Base-by-base conservation (phyloP, 2,113 vertebrate genomes). In the Burhinus bistriatus region DNA sequence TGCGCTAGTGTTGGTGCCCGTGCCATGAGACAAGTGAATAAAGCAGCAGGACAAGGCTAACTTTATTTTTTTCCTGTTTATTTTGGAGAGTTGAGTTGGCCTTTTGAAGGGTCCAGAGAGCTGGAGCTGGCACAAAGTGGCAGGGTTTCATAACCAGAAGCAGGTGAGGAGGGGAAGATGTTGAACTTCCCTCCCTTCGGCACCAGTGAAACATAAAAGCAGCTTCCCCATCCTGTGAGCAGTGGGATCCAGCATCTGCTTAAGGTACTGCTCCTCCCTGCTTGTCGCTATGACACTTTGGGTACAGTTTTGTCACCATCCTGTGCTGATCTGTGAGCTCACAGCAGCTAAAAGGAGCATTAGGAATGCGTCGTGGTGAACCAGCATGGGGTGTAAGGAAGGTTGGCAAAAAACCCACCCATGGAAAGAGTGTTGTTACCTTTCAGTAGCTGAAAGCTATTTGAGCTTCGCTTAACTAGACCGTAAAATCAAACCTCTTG, bases 1-100 rank as follows among this genome's bases (percentile, higher is more conserved):
- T 27, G 7, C 19, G 19, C 27, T 40, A 2, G 7, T 0, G 0
- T 22, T 36, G n/a, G n/a, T 54, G 55, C 61, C 61, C 7, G 0
- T 75, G 54, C 70, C 12, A 1, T 11, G 19, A 49, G 51, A 25
- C 17, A n/a, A 29, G 25, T 25, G 17, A 62, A 36, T 36, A 54
- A 70, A 80, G 27, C 32, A 58, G 7, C 34, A 38, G 44, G n/a
- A 22, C 42, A 51, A 79, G 36, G n/a, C 45, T 23, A 15, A 61
- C 16, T n/a, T 23, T 9, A n/a, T 1, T 61, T 52, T n/a, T 71
- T 57, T 62, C 6, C 17, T 72, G 9, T 38, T n/a, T 22, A 1
- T 44, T 54, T 45, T 73, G 49, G 21, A 52, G 55, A 38, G 22
- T 5, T 42, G 49, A 65, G 49, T 14, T 65, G 38, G 26, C 38